Evolutionary conservation across 2,888 invertebrate genomes (phyloP).

Genomic region (Xanthorhoe spadicearia): DNA sequence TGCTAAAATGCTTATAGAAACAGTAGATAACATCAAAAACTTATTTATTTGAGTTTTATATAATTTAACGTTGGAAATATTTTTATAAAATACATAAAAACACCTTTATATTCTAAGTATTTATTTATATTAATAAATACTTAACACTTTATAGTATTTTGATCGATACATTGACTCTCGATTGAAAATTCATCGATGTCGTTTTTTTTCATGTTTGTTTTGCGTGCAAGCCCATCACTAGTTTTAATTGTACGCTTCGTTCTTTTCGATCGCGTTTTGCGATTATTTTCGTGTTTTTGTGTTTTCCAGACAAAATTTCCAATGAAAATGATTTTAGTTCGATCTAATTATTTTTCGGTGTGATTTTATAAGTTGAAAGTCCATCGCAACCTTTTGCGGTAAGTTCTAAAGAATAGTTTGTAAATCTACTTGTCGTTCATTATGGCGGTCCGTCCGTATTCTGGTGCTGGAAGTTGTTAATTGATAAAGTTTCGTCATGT

Average conservation of each 20-base stretch:
- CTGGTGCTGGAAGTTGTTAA: conserved; percentile 55
- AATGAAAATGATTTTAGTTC: conserved; percentile 69
- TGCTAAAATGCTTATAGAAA: not conserved
- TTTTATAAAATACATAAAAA: not conserved
- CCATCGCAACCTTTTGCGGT: conserved; percentile 79
- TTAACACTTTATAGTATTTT: not conserved
- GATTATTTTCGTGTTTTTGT: conserved; percentile 67
- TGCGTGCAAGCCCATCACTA: conserved; percentile 50
- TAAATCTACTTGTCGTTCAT: conserved; percentile 76
- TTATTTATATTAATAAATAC: too few species aligned
- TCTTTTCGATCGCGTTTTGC: conserved; percentile 71
- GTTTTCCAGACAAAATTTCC: conserved; percentile 62
- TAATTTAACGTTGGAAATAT: not conserved
- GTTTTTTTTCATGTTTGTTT: not conserved
- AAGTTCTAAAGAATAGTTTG: conserved; percentile 66
- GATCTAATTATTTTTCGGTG: conserved; percentile 59
- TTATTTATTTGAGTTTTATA: not conserved
- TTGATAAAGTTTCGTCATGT: conserved; percentile 52
- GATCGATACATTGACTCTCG: not conserved
- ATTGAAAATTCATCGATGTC: not conserved
- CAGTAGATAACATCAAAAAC: too few species aligned
- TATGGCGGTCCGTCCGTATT: conserved; percentile 79
- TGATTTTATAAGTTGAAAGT: conserved; percentile 66
- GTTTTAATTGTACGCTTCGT: conserved; percentile 59
- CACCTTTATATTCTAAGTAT: too few species aligned